These are phyloP conservation scores for Drosophila murphyi DNA, from an alignment of 1,140 invertebrate species.

Conservation along the genomic window DNA sequence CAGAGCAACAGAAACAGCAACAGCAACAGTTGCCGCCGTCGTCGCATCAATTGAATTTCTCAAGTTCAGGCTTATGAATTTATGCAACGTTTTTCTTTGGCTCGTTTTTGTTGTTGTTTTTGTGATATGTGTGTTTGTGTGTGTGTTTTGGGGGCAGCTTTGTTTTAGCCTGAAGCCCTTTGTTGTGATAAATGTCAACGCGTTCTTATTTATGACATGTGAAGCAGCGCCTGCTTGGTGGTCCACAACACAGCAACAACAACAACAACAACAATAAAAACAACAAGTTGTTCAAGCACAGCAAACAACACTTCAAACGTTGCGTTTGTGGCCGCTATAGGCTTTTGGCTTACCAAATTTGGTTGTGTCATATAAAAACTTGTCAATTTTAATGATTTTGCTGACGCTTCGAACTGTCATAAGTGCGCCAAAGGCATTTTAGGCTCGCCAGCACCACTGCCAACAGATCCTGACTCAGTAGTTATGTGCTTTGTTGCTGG, in stretches of 20 bases:
- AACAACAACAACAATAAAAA: constrained; percentile 31
- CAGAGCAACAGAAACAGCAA: constrained; percentile 38
- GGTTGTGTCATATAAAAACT: constrained; percentile 79
- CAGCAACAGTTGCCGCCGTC: constrained; percentile 32
- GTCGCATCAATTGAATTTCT: constrained; percentile 82
- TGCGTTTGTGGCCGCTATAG: constrained; percentile 50
- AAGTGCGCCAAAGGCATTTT: constrained; percentile 78
- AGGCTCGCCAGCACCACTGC: constrained; percentile 26
- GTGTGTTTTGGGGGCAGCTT: constrained; percentile 39
- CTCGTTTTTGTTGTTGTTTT: constrained; percentile 20
- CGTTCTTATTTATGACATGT: constrained; percentile 84
- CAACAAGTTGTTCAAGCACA: constrained; percentile 64
- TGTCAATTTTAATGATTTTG: constrained; percentile 84
- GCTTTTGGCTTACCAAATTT: constrained; percentile 74
- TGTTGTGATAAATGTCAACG: constrained; percentile 84
- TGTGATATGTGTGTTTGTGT: too few species aligned
- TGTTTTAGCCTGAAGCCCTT: constrained; percentile 64
- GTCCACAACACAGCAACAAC: constrained; percentile 53
- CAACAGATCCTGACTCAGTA: constrained; percentile 20
- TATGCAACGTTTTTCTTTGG: constrained; percentile 72
- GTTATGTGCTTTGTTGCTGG: constrained; percentile 17
- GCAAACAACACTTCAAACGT: constrained; percentile 69
- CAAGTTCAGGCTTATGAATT: constrained; percentile 79
- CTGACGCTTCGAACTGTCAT: constrained; percentile 84
- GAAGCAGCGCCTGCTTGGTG: constrained; percentile 72